Evolutionary conservation across 1,140 invertebrate species (phyloP).

Genomic region (Drosophila nebulosa): DNA sequence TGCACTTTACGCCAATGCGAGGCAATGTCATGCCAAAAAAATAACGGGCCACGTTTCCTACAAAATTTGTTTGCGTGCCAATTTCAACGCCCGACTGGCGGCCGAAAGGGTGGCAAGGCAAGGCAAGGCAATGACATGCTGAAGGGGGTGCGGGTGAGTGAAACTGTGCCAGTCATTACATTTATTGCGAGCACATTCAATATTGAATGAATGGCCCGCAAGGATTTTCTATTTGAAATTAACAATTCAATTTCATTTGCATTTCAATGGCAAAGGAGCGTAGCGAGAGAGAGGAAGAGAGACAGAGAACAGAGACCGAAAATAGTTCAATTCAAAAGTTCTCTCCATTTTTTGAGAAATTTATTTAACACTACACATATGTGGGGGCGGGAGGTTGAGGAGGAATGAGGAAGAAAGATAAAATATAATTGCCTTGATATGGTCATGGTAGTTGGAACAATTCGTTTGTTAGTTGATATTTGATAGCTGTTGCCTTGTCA

Average conservation of each 20-base stretch:
- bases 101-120: neutral
- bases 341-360: conserved; percentile 32
- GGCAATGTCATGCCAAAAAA: conserved; percentile 59
- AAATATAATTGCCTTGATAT: neutral
- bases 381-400: neutral
- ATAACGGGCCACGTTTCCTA: conserved; percentile 74
- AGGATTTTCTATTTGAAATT: conserved; percentile 79
- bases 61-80: conserved; percentile 77
- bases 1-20: conserved; percentile 21
- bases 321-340: conserved; percentile 31
- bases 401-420: neutral
- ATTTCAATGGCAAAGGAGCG: conserved; percentile 65
- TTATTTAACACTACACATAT: conserved; percentile 51
- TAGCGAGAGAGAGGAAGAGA: no score
- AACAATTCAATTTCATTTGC: conserved; percentile 80
- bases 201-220: conserved; percentile 73
- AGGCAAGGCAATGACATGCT: neutral
- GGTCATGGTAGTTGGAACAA: neutral
- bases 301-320: neutral
- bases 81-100: conserved; percentile 35
- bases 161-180: conserved; percentile 78
- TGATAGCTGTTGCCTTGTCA: neutral
- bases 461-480: neutral
- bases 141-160: neutral
- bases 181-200: conserved; percentile 78